Evolutionary conservation across 2,113 vertebrate genomes (phyloP).

Genomic region (Ammospiza nelsoni): DNA sequence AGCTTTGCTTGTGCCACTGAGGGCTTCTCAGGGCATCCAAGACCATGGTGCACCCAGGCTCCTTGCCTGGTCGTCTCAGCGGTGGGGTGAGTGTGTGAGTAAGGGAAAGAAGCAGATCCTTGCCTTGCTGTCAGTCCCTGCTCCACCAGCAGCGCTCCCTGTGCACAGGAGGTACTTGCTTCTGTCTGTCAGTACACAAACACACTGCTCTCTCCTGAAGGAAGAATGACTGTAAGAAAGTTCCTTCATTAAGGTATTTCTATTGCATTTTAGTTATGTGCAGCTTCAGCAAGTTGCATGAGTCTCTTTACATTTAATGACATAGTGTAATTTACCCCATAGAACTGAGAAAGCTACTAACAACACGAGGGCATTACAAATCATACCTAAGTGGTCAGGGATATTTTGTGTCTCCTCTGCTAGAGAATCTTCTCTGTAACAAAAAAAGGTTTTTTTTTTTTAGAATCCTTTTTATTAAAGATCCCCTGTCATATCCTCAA

Average conservation of each 20-base stretch:
- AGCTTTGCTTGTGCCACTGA: background rate
- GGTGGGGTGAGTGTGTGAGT: background rate
- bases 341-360: background rate
- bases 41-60: fast-evolving
- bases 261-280: background rate
- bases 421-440: background rate
- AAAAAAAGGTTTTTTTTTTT: background rate
- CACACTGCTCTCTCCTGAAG: background rate
- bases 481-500: background rate
- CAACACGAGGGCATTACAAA: background rate
- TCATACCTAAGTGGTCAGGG: background rate
- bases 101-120: background rate
- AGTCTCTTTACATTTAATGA: background rate
- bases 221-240: background rate
- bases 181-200: background rate
- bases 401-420: background rate
- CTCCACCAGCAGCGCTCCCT: background rate
- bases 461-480: background rate
- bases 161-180: background rate
- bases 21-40: fast-evolving
- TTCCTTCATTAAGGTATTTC: background rate
- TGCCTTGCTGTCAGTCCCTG: background rate
- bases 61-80: background rate
- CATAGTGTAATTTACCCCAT: fast-evolving
- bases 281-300: background rate